Percentiles rank a stretch among this genome's conserved stretches.
Evolutionary conservation across 2,888 invertebrate species (phyloP).

Genomic region (Clostera curtula): DNA sequence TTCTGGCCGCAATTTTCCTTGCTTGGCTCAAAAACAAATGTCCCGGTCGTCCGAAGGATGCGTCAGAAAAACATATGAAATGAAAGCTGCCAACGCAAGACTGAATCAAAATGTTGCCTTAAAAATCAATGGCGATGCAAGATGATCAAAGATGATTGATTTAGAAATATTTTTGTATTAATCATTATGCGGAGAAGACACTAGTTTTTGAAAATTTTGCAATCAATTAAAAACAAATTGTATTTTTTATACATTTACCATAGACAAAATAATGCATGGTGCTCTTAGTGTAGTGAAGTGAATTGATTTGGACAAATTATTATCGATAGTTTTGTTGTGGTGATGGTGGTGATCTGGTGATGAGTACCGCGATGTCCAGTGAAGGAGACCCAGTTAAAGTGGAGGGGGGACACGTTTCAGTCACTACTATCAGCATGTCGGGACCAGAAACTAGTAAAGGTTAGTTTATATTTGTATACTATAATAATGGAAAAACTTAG

Average conservation of each 20-base stretch:
- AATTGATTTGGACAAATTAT: conserved; percentile 27
- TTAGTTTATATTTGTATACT: conserved; percentile 36
- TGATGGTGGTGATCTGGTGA: too few species aligned
- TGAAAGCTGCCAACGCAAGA: conserved; percentile 35
- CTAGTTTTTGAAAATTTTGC: conserved; percentile 36
- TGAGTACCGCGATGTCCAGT: conserved; percentile 53
- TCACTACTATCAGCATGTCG: conserved; percentile 86
- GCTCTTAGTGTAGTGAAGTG: conserved; percentile 55
- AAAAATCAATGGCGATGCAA: conserved; percentile 46
- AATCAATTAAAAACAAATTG: conserved; percentile 28
- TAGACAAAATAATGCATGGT: too few species aligned
- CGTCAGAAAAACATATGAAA: conserved; percentile 34
- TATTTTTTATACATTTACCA: conserved; percentile 17
- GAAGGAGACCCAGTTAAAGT: conserved; percentile 66
- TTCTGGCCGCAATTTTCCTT: conserved; percentile 26
- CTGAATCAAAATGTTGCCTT: conserved; percentile 57
- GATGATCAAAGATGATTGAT: conserved; percentile 52
- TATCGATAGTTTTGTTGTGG: conserved; percentile 47
- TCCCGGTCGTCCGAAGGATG: conserved; percentile 13
- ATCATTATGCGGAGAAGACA: conserved; percentile 35
- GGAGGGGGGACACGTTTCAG: conserved; percentile 80
- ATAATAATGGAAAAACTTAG: too few species aligned
- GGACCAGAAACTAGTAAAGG: conserved; percentile 76
- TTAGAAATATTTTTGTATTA: conserved; percentile 36
- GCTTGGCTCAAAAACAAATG: conserved; percentile 18